A percentile compares a stretch with the other conserved stretches of the same genome.
These are phyloP conservation scores for Drosophila neotestacea DNA, from an alignment of 2,888 invertebrate genomes.

Conservation along the genomic window DNA sequence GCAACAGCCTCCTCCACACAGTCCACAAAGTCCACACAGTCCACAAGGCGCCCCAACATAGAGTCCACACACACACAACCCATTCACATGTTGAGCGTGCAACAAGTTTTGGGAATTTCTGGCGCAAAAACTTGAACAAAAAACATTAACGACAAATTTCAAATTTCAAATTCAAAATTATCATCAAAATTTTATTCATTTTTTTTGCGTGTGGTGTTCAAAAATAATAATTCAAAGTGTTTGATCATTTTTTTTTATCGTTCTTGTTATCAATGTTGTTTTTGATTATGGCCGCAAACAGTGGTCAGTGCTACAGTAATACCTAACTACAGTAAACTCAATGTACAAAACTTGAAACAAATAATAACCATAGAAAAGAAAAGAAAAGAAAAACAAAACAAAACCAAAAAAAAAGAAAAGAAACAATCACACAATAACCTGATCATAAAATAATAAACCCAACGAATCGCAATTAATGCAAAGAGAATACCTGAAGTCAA, in stretches of 20 bases:
- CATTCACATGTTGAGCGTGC: slow-evolving; percentile 36
- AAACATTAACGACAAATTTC: neutral
- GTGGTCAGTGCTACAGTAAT: slow-evolving; percentile 16
- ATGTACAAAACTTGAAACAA: slow-evolving; percentile 19
- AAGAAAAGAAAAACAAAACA: slow-evolving; percentile 1
- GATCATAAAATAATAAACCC: slow-evolving; percentile 16
- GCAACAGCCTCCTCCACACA: slow-evolving; percentile 3
- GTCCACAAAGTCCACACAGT: neutral
- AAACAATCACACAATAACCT: slow-evolving; percentile 13
- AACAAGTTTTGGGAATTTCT: slow-evolving; percentile 36
- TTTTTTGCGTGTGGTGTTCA: slow-evolving; percentile 37
- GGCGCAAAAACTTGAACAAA: slow-evolving; percentile 7
- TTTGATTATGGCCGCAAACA: slow-evolving; percentile 6
- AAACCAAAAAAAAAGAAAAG: neutral
- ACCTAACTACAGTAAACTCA: slow-evolving; percentile 18
- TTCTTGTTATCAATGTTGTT: slow-evolving; percentile 13
- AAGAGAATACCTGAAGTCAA: slow-evolving; percentile 16
- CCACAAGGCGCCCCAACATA: neutral
- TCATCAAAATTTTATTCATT: slow-evolving; percentile 35
- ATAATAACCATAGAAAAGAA: neutral
- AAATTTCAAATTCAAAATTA: slow-evolving; percentile 7
- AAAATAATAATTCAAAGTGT: slow-evolving; percentile 27
- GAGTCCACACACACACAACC: slow-evolving; percentile 11
- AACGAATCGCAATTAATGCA: slow-evolving; percentile 33
- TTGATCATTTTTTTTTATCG: slow-evolving; percentile 14